Base-by-base conservation (phyloP, 2,797 vertebrate genomes). In the Rhadinocentrus ornatus region DNA sequence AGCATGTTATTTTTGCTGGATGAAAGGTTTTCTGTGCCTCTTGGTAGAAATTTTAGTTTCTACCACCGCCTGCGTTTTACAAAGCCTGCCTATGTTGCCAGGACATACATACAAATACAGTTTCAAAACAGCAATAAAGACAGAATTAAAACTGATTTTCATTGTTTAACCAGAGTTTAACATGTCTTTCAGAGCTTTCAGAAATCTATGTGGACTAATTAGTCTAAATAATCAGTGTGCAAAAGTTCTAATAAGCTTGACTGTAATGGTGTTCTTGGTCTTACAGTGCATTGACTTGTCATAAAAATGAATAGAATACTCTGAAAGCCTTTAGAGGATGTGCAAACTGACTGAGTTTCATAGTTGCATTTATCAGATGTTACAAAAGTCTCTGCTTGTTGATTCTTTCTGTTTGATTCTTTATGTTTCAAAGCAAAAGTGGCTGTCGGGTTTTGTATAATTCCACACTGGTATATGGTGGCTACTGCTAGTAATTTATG, bases 11-110 rank as follows among this genome's bases (percentile, higher is more conserved):
- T 80, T 80, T 75, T 62, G 35, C 64, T 62, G 48, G 59, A 73
- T 85, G 70, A 71, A 24, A 73, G 61, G 62, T 85, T 87, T 68
- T 57, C 26, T 75, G 52, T 68, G 29, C 64, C 62, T 76, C 26
- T 35, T 62, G n/a, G 32, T 69, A n/a, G 34, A 62, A 58, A 66
- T 75, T 54, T 78, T 32, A 34, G 44, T 63, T 77, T 63, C 46
- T 65, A 52, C 70, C 34, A 58, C 62, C 16, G 10, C 52, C 61
- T 80, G 24, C 54, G 56, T 22, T 66, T 71, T 71, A 37, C n/a
- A 70, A 65, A 37, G 74, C 56, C 46, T 71, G 57, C 16, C 58
- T 50, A 27, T 16, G 55, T 53, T 74, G 59, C 27, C 41, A 29
- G 57, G 32, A 62, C 53, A 54, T 32, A 15, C 6, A 58, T 26